Percentiles rank a stretch among this genome's conserved stretches.
phyloP scores from a whole-genome alignment of 2,797 vertebrate genomes.

The Hozukius guyotensis region DNA sequence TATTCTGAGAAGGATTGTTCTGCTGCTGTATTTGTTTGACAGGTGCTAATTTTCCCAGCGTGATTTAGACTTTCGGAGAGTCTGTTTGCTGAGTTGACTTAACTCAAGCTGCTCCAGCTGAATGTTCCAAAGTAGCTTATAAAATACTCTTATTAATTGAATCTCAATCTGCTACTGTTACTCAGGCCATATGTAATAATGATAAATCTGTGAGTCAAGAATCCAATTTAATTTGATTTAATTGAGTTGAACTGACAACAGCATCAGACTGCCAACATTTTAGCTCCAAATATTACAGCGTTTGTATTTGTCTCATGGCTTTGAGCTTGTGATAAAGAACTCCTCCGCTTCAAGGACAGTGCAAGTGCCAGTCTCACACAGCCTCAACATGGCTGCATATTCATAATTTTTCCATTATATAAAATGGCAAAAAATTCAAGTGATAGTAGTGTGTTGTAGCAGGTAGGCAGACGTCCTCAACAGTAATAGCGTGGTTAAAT shows the following conservation, averaged over 20 bases:
- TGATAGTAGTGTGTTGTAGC: neutral
- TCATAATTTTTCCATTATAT: neutral
- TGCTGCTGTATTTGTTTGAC: conserved; percentile 16
- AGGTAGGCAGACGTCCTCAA: neutral
- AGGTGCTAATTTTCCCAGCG: conserved; percentile 37
- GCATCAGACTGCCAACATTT: neutral
- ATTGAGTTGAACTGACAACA: neutral
- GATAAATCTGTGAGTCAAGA: neutral
- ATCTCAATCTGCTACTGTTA: conserved; percentile 26
- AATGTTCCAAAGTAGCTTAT: neutral
- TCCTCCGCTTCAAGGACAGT: neutral
- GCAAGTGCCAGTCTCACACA: neutral
- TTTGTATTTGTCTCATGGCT: neutral
- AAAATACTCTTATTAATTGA: neutral
- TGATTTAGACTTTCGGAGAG: neutral
- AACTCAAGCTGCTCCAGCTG: conserved; percentile 11
- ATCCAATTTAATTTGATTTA: conserved; percentile 1
- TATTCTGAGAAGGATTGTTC: conserved; percentile 13
- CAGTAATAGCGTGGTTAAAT: neutral
- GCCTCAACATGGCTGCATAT: neutral
- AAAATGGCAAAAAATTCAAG: neutral
- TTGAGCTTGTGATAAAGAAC: neutral
- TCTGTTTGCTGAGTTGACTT: conserved; percentile 24
- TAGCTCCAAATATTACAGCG: neutral
- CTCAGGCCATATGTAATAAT: neutral